phyloP scores from a whole-genome alignment of 1,140 invertebrate genomes.

The Camponotus pennsylvanicus region DNA sequence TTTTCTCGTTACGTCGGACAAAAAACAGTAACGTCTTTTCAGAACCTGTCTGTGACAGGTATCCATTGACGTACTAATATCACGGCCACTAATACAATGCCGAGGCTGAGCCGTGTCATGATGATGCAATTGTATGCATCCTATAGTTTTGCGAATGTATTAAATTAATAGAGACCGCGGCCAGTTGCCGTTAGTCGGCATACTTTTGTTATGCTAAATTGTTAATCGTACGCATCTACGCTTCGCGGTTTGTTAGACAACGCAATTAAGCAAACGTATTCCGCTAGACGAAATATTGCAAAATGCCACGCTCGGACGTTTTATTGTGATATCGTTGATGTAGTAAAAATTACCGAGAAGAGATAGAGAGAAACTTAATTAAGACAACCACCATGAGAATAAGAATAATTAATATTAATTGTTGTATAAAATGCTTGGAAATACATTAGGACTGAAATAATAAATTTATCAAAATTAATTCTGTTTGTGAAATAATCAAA shows the following conservation, averaged over 20 bases:
- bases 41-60: conserved; percentile 52
- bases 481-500: not conserved
- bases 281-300: conserved; percentile 23
- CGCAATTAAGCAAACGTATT: conserved; percentile 35
- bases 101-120: conserved; percentile 4
- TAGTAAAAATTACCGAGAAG: conserved; percentile 12
- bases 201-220: conserved; percentile 52
- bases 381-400: not conserved
- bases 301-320: conserved; percentile 12
- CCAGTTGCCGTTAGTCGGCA: conserved; percentile 33
- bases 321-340: conserved; percentile 19
- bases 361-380: conserved; percentile 24
- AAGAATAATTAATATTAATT: not conserved
- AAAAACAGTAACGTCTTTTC: conserved; percentile 57
- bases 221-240: conserved; percentile 41
- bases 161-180: conserved; percentile 29
- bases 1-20: conserved; percentile 53
- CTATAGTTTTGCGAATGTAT: conserved; percentile 39
- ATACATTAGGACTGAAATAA: not conserved
- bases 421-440: not conserved
- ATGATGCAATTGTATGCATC: conserved; percentile 35
- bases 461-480: not conserved
- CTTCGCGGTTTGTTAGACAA: conserved; percentile 48
- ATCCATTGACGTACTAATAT: conserved; percentile 43
- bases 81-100: conserved; percentile 20